Evolutionary conservation across 2,888 invertebrate genomes (phyloP).

Genomic region (Protophormia terraenovae): DNA sequence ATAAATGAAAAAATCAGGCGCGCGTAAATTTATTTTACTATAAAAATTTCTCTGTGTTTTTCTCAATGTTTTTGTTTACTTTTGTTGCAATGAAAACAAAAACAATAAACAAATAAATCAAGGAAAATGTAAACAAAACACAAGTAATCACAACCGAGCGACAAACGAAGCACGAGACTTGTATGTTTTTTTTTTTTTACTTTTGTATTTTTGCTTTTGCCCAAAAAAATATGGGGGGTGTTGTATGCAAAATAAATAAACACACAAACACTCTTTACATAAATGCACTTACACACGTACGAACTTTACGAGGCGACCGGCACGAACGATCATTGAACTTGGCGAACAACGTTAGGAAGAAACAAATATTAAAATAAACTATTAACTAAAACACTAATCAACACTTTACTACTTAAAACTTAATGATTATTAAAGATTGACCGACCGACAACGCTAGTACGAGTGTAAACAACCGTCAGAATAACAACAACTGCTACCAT

Average conservation of each 20-base stretch:
- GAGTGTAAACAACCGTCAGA: not conserved
- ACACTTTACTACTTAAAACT: not conserved
- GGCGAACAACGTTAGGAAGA: not conserved
- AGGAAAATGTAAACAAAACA: not conserved
- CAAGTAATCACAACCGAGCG: not conserved
- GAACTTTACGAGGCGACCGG: slow-evolving; percentile 45
- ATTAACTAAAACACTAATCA: not conserved
- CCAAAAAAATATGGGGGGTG: not conserved
- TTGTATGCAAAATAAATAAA: not conserved
- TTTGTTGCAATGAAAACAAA: not conserved
- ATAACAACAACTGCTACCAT: not conserved
- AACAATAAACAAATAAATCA: not conserved
- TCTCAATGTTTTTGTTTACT: not conserved
- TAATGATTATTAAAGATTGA: not conserved
- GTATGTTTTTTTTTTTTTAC: not conserved
- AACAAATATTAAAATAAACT: not conserved
- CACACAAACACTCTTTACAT: not conserved
- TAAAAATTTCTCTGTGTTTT: not conserved
- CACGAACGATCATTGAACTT: slow-evolving; percentile 52
- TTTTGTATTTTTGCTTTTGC: not conserved
- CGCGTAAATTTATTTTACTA: not conserved
- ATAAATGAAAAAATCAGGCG: slow-evolving; percentile 10
- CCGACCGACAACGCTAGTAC: too few species aligned
- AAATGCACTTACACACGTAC: not conserved
- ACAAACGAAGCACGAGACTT: slow-evolving; percentile 11